Conservation (phyloP, 2,888 invertebrate genomes). For the Cryptocephalus moraei region DNA sequence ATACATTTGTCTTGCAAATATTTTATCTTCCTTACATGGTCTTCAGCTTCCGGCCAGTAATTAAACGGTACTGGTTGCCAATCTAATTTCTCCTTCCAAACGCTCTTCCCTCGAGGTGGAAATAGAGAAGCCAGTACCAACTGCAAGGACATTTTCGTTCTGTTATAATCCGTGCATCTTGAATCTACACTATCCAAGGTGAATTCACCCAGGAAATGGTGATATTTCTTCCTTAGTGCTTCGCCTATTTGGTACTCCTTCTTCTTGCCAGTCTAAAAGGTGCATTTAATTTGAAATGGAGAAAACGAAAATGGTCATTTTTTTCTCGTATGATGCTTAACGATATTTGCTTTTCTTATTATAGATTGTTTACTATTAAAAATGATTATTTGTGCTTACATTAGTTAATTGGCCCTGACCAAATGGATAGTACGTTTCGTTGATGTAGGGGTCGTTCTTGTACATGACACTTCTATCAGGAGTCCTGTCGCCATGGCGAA, state of each 20-base stretch:
- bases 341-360: neutral
- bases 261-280: slow-evolving; percentile 27
- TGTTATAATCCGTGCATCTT: slow-evolving; percentile 57
- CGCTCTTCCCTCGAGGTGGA: slow-evolving; percentile 46
- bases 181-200: slow-evolving; percentile 46
- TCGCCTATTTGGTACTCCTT: slow-evolving; percentile 48
- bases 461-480: slow-evolving; percentile 24
- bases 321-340: no score
- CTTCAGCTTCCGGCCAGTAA: slow-evolving; percentile 18
- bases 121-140: slow-evolving; percentile 58
- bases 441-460: slow-evolving; percentile 38
- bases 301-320: no score
- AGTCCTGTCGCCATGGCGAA: slow-evolving; percentile 36
- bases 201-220: slow-evolving; percentile 50
- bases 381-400: slow-evolving; percentile 30
- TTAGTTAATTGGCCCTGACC: slow-evolving; percentile 46
- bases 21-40: slow-evolving; percentile 20
- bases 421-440: slow-evolving; percentile 41
- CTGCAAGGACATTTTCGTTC: slow-evolving; percentile 63
- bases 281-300: no score
- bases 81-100: slow-evolving; percentile 40
- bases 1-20: no score
- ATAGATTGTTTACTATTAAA: neutral
- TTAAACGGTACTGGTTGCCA: slow-evolving; percentile 29
- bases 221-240: slow-evolving; percentile 52